Evolutionary conservation across 2,113 vertebrate species (phyloP).

Genomic region (Podarcis cretensis): DNA sequence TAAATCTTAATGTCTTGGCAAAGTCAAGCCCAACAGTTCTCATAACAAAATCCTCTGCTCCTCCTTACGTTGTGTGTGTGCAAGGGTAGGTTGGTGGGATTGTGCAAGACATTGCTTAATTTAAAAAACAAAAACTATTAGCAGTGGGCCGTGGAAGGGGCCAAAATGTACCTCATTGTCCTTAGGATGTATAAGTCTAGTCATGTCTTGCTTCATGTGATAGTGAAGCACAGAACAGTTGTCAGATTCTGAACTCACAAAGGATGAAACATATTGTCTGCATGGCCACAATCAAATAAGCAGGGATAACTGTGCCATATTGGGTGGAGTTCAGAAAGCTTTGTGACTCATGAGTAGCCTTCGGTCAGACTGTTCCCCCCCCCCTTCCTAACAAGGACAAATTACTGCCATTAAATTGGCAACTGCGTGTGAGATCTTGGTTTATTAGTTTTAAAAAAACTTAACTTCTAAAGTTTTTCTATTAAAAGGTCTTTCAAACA

Average conservation of each 20-base stretch:
- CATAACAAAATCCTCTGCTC: neutral
- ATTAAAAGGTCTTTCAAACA: neutral
- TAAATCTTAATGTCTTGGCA: neutral
- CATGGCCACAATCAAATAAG: slow-evolving; percentile 52
- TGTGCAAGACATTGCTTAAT: neutral
- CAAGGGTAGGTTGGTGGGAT: neutral
- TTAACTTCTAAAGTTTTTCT: neutral
- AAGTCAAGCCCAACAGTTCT: neutral
- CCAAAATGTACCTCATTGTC: neutral
- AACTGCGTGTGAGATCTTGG: neutral
- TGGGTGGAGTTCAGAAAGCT: slow-evolving; percentile 58
- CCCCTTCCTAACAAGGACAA: slow-evolving; percentile 28
- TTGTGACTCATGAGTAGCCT: slow-evolving; percentile 55
- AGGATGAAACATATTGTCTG: slow-evolving; percentile 18
- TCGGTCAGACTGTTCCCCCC: slow-evolving; percentile 45
- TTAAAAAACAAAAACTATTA: neutral
- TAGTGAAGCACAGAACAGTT: neutral
- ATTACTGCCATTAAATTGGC: slow-evolving; percentile 26
- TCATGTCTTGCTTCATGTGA: neutral
- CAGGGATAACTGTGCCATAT: slow-evolving; percentile 30
- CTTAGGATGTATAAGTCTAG: neutral
- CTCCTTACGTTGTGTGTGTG: neutral
- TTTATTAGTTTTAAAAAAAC: neutral
- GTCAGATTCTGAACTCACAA: neutral
- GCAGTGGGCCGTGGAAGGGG: too few species aligned